phyloP scores from a whole-genome alignment of 1,140 invertebrate genomes.

The Polypedilum pembai region DNA sequence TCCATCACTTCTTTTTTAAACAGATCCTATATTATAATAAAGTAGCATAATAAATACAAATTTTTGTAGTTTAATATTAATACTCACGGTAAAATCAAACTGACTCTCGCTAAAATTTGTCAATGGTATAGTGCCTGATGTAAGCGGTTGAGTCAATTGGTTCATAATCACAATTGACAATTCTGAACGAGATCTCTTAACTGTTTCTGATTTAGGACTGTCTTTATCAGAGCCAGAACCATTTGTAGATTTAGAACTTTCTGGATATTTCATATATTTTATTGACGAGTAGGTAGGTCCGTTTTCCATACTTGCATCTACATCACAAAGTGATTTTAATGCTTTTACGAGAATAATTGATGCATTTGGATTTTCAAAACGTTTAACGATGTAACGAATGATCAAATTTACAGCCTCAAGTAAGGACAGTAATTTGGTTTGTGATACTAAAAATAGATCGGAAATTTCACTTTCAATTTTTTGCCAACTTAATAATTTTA shows the following conservation, averaged over 20 bases:
- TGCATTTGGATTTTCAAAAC: constrained; percentile 38
- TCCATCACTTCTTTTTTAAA: constrained; percentile 53
- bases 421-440: constrained; percentile 50
- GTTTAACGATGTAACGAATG: constrained; percentile 40
- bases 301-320: constrained; percentile 35
- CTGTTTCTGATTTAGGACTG: constrained; percentile 45
- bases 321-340: constrained; percentile 40
- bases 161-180: constrained; percentile 57
- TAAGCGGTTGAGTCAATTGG: constrained; percentile 55
- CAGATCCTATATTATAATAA: constrained; percentile 43
- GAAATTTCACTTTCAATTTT: background rate
- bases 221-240: constrained; percentile 47
- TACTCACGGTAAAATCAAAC: constrained; percentile 40
- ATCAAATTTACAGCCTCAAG: constrained; percentile 40
- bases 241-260: constrained; percentile 36
- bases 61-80: too few relatives aligned
- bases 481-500: background rate
- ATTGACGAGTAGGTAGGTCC: constrained; percentile 37
- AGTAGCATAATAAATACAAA: background rate
- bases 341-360: constrained; percentile 40
- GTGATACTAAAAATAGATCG: constrained; percentile 49
- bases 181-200: constrained; percentile 52
- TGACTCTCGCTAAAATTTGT: constrained; percentile 38
- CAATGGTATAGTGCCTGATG: constrained; percentile 44
- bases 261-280: constrained; percentile 39